phyloP scores from a whole-genome alignment of 2,797 vertebrate genomes.

The Pampus argenteus region DNA sequence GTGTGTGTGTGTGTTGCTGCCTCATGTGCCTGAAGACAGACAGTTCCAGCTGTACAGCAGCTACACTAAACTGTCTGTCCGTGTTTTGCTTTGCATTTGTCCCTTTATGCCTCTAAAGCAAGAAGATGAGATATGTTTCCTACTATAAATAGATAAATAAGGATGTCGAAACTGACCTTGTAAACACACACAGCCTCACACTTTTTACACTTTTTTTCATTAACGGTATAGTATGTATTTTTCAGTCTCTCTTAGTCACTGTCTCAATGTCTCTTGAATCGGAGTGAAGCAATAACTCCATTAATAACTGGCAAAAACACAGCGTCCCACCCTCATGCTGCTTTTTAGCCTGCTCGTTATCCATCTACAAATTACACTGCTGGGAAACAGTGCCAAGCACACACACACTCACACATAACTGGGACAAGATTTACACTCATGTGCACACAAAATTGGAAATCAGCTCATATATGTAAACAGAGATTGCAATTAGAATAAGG shows the following conservation, averaged over 20 bases:
- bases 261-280: conserved; percentile 13
- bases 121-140: conserved; percentile 17
- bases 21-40: conserved; percentile 33
- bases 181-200: conserved; percentile 14
- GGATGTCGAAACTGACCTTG: conserved; percentile 22
- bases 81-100: conserved; percentile 19
- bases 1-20: conserved; percentile 34
- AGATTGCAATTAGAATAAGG: not conserved
- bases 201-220: conserved; percentile 36
- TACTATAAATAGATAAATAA: conserved; percentile 11
- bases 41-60: conserved; percentile 41
- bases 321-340: conserved; percentile 23
- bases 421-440: conserved; percentile 1
- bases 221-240: not conserved
- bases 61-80: conserved; percentile 1
- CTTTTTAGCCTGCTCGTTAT: conserved; percentile 63
- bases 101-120: conserved; percentile 12
- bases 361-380: conserved; percentile 31
- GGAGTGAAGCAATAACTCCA: conserved; percentile 24
- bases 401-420: conserved; percentile 9
- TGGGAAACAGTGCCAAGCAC: conserved; percentile 17
- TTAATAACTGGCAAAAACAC: conserved; percentile 12
- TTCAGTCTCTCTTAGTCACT: not conserved
- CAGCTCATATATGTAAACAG: conserved; percentile 62
- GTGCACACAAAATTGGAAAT: conserved; percentile 45